Conservation (phyloP, 2,113 vertebrate genomes). For the Trogon melanurus region DNA sequence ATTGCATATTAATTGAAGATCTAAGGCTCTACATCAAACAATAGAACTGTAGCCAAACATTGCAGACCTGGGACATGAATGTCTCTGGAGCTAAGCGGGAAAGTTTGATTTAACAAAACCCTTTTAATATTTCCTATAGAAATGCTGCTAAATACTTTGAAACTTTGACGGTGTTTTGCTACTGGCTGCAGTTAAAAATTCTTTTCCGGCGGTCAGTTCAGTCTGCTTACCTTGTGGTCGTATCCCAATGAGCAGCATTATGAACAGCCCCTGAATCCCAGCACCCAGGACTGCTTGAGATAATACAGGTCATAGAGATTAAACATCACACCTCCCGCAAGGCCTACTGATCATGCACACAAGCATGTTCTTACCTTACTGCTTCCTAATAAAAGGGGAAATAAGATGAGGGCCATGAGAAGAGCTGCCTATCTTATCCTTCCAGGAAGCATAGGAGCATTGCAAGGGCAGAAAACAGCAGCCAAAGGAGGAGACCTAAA, state of each 20-base stretch:
- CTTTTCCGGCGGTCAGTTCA: conserved; percentile 26
- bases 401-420: not conserved
- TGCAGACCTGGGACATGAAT: conserved; percentile 7
- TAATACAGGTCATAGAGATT: accelerated
- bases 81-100: conserved; percentile 25
- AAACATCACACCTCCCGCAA: not conserved
- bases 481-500: not conserved
- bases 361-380: not conserved
- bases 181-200: conserved; percentile 45
- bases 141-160: conserved; percentile 35
- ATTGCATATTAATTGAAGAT: conserved; percentile 59
- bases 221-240: conserved; percentile 13
- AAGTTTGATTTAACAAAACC: conserved; percentile 47
- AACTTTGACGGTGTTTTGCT: conserved; percentile 51
- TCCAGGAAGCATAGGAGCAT: not conserved
- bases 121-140: conserved; percentile 61
- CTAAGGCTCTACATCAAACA: conserved; percentile 48
- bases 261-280: not conserved
- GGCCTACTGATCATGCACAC: not conserved
- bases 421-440: not conserved
- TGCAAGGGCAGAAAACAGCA: not conserved
- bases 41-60: not conserved
- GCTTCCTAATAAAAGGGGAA: not conserved
- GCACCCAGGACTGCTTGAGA: not conserved
- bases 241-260: conserved; percentile 3